phyloP scores from a whole-genome alignment of 2,888 invertebrate species.

The Diabrotica balteata region DNA sequence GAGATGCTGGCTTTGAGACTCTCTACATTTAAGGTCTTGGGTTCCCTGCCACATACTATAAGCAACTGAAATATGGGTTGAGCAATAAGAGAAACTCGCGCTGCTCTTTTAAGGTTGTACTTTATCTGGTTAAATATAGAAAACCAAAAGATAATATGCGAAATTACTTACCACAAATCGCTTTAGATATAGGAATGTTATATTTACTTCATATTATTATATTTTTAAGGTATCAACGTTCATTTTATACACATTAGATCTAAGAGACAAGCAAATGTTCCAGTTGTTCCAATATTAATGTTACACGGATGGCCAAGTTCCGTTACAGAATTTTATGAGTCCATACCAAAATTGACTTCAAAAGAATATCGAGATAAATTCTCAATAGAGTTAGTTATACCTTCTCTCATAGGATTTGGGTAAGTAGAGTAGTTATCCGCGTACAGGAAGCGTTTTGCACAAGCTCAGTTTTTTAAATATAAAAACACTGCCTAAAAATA shows the following conservation, averaged over 20 bases:
- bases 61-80: no score
- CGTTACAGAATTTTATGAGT: slow-evolving; percentile 76
- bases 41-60: no score
- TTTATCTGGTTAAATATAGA: no score
- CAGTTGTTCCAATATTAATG: slow-evolving; percentile 70
- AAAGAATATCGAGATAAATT: slow-evolving; percentile 25
- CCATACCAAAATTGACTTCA: slow-evolving; percentile 32
- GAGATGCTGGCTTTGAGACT: no score
- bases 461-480: no score
- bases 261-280: slow-evolving; percentile 35
- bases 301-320: slow-evolving; percentile 92
- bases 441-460: no score
- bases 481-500: no score
- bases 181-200: background rate
- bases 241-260: slow-evolving; percentile 71
- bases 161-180: background rate
- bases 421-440: slow-evolving; percentile 1
- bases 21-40: no score
- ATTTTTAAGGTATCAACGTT: slow-evolving; percentile 57
- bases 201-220: slow-evolving; percentile 9
- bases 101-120: no score
- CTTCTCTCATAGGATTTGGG: slow-evolving; percentile 42
- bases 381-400: slow-evolving; percentile 39
- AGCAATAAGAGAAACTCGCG: no score
- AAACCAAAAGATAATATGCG: no score